Conservation (phyloP, 2,888 invertebrate species). For the Brachyptera risi region DNA sequence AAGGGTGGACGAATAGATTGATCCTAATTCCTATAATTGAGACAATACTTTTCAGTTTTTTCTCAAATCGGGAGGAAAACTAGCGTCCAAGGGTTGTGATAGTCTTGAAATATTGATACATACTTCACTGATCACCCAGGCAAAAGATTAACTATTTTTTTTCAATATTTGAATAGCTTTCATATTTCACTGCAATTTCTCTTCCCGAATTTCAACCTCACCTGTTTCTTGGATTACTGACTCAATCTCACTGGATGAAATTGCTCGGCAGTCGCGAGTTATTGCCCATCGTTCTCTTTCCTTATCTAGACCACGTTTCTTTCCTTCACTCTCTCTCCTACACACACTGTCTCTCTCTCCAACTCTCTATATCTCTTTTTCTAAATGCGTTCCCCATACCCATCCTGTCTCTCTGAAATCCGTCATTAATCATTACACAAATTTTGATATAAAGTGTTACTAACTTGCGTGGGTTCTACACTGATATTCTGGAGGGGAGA, state of each 20-base stretch:
- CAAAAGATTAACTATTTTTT: not conserved
- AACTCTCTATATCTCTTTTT: not conserved
- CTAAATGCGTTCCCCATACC: not conserved
- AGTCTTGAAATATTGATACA: no score
- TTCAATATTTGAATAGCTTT: not conserved
- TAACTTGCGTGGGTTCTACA: not conserved
- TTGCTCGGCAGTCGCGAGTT: slow-evolving; percentile 2
- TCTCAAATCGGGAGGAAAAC: no score
- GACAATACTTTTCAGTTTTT: no score
- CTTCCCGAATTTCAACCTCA: slow-evolving; percentile 1
- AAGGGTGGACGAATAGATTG: no score
- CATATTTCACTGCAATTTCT: not conserved
- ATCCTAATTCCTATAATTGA: no score
- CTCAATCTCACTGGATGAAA: not conserved
- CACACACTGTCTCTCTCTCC: not conserved
- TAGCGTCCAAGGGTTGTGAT: no score
- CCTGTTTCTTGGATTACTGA: not conserved
- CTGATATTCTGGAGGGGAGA: no score
- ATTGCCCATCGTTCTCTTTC: not conserved
- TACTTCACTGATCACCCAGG: no score
- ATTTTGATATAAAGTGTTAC: not conserved
- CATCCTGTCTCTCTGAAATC: not conserved
- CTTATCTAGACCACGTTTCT: not conserved
- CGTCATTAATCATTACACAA: slow-evolving; percentile 4
- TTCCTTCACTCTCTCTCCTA: not conserved